phyloP scores from a whole-genome alignment of 2,888 invertebrate genomes.

The Formica aserva region DNA sequence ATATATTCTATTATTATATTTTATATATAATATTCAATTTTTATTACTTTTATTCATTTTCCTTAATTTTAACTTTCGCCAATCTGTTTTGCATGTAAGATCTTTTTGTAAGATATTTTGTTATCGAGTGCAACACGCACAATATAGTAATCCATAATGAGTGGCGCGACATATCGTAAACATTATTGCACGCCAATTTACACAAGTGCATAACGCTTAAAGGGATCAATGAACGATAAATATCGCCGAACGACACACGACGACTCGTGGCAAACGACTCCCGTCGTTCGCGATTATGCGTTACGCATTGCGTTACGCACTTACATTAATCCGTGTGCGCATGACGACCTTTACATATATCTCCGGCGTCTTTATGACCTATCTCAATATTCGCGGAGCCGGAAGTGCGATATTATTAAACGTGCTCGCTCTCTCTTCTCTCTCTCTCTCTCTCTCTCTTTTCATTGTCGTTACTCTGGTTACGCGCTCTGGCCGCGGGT shows the following conservation, averaged over 20 bases:
- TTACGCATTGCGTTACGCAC: not conserved
- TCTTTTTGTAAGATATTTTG: not conserved
- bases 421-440: conserved; percentile 18
- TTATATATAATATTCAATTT: not conserved
- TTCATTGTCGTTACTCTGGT: conserved; percentile 55
- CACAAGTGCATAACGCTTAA: conserved; percentile 4
- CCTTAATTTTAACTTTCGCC: not conserved
- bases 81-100: not conserved
- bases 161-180: conserved; percentile 24
- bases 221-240: conserved; percentile 44
- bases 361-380: conserved; percentile 18
- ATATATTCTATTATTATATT: too few relatives aligned
- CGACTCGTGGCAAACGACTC: not conserved
- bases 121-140: not conserved
- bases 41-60: not conserved
- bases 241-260: conserved; percentile 1
- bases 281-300: conserved; percentile 3
- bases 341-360: not conserved
- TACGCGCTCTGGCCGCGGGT: conserved; percentile 49
- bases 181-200: conserved; percentile 16
- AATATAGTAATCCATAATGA: not conserved
- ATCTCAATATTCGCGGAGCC: conserved; percentile 42
- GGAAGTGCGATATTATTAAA: conserved; percentile 50
- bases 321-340: not conserved
- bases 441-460: not conserved